Evolutionary conservation across 2,888 invertebrate genomes (phyloP).

Genomic region (Ennomos quercinarius): DNA sequence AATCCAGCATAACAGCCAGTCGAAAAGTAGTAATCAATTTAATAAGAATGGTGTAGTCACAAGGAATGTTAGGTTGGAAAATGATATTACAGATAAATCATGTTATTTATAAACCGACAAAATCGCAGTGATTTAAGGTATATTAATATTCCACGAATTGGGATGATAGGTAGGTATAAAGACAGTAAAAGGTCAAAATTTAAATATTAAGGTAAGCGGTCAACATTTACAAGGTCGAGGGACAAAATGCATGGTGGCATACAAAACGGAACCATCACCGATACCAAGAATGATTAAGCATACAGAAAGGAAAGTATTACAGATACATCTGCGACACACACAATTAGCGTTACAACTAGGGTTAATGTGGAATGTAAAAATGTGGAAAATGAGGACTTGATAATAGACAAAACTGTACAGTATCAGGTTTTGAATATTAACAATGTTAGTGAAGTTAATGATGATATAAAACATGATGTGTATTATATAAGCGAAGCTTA

Average conservation of each 20-base stretch:
- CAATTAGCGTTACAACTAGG: conserved; percentile 32
- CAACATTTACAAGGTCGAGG: conserved; percentile 60
- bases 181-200: conserved; percentile 10
- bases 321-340: conserved; percentile 47
- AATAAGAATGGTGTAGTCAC: no score
- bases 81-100: neutral
- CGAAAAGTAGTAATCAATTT: no score
- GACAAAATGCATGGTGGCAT: conserved; percentile 68
- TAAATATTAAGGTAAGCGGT: conserved; percentile 47
- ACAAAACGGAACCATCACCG: conserved; percentile 78
- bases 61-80: neutral
- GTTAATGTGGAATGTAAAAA: conserved; percentile 29
- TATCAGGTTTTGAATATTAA: conserved; percentile 45
- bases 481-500: conserved; percentile 60
- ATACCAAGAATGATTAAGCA: conserved; percentile 85
- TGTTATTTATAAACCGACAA: neutral
- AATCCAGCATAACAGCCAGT: neutral
- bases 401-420: conserved; percentile 36
- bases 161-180: neutral
- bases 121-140: no score
- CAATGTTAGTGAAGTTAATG: conserved; percentile 42
- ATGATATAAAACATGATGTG: conserved; percentile 45
- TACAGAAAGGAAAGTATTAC: conserved; percentile 73
- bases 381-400: conserved; percentile 28
- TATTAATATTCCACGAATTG: neutral